Conservation (phyloP, 2,888 invertebrate genomes). For the Diarsia brunnea region DNA sequence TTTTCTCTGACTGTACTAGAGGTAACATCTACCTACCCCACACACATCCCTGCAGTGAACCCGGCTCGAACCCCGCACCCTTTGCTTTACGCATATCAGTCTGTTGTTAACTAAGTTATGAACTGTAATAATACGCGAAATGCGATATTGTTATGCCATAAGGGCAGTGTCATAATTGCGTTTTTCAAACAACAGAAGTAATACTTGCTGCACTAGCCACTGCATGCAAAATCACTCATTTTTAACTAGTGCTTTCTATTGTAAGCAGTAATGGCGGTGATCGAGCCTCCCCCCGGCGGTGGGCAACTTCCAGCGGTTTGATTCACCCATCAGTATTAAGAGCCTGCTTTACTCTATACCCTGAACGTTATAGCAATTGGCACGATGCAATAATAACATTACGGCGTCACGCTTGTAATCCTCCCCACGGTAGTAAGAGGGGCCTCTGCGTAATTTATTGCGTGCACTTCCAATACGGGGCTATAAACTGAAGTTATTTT, state of each 20-base stretch:
- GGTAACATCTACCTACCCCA: neutral
- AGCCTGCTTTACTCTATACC: neutral
- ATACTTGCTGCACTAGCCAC: too few relatives aligned
- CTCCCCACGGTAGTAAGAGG: constrained; percentile 14
- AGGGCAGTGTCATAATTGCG: neutral
- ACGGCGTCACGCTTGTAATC: constrained; percentile 35
- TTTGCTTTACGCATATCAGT: neutral
- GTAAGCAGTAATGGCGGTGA: constrained; percentile 1
- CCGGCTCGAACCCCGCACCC: neutral
- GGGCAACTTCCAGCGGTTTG: neutral
- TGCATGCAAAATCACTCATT: too few relatives aligned
- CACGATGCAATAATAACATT: constrained; percentile 23
- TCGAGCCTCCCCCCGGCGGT: neutral
- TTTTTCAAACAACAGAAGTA: too few relatives aligned
- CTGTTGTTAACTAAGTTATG: constrained; percentile 3
- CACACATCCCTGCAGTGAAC: neutral
- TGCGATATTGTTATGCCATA: neutral
- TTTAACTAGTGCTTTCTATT: neutral
- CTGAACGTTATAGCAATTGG: neutral
- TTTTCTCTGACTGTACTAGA: neutral
- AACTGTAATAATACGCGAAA: neutral
- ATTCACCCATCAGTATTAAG: neutral
- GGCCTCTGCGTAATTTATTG: constrained; percentile 39
- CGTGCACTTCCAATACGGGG: constrained; percentile 17
- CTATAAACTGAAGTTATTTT: constrained; percentile 22